A percentile compares a stretch with the other conserved stretches of the same genome.
phyloP scores from a whole-genome alignment of 2,888 invertebrate species.

The Tortricodes alternella region DNA sequence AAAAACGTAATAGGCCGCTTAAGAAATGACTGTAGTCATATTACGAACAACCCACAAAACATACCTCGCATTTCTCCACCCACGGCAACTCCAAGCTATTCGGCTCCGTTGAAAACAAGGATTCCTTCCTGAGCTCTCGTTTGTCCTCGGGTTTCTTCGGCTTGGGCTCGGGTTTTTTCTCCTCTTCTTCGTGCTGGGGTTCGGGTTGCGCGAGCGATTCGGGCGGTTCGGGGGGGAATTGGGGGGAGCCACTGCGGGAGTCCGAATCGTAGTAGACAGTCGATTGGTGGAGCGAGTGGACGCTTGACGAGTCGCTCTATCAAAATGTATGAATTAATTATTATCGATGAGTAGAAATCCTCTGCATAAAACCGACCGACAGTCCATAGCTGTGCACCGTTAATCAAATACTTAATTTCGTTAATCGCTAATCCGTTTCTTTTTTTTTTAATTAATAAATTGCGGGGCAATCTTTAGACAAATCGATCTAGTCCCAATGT shows the following conservation, averaged over 20 bases:
- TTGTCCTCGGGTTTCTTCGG: constrained; percentile 50
- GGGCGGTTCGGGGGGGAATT: constrained; percentile 28
- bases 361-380: too few relatives aligned
- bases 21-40: too few relatives aligned
- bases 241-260: constrained; percentile 52
- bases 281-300: constrained; percentile 56
- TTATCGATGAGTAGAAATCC: too few relatives aligned
- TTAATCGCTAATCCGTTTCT: too few relatives aligned
- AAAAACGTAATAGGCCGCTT: too few relatives aligned
- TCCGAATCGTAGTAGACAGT: constrained; percentile 62
- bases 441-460: too few relatives aligned
- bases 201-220: constrained; percentile 38
- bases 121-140: constrained; percentile 46
- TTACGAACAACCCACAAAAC: too few relatives aligned
- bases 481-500: too few relatives aligned
- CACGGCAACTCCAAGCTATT: constrained; percentile 67
- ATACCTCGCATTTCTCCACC: constrained; percentile 43
- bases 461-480: too few relatives aligned
- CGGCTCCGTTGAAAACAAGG: constrained; percentile 58
- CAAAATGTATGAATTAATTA: constrained; percentile 12
- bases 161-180: constrained; percentile 39
- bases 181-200: constrained; percentile 35
- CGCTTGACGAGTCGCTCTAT: constrained; percentile 70
- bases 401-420: too few relatives aligned
- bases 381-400: too few relatives aligned